phyloP scores from a whole-genome alignment of 2,113 vertebrate genomes.

The Thymallus thymallus region DNA sequence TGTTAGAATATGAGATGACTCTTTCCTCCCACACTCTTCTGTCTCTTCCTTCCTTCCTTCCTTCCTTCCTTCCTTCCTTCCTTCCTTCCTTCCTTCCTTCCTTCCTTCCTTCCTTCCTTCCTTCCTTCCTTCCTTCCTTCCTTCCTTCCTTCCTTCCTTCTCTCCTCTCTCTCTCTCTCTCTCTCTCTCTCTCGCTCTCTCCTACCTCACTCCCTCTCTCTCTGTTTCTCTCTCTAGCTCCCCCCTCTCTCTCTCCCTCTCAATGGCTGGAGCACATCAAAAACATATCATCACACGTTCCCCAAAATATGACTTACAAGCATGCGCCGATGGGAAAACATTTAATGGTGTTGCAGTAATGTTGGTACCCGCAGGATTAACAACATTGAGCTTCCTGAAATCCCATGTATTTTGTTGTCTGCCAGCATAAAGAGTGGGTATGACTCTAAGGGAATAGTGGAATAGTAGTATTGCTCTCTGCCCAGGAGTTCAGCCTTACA shows the following conservation, averaged over 20 bases:
- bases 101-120: no score
- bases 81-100: no score
- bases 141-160: not conserved
- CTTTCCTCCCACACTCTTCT: not conserved
- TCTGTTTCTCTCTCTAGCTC: not conserved
- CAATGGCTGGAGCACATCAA: not conserved
- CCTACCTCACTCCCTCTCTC: not conserved
- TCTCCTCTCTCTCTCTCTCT: not conserved
- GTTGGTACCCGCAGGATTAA: no score
- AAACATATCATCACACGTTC: not conserved
- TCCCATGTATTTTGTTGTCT: no score
- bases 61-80: no score
- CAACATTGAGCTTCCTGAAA: no score
- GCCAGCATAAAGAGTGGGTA: not conserved
- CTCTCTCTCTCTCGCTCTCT: not conserved
- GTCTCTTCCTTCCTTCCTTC: not conserved
- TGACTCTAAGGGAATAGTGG: not conserved
- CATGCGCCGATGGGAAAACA: no score
- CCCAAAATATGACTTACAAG: not conserved
- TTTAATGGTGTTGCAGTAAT: no score
- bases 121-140: no score
- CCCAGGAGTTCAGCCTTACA: no score
- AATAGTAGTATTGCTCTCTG: not conserved
- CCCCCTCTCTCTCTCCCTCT: conserved; percentile 14
- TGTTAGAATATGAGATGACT: not conserved